Evolutionary conservation across 2,888 invertebrate genomes (phyloP).

Genomic region (Eilema sororculum): DNA sequence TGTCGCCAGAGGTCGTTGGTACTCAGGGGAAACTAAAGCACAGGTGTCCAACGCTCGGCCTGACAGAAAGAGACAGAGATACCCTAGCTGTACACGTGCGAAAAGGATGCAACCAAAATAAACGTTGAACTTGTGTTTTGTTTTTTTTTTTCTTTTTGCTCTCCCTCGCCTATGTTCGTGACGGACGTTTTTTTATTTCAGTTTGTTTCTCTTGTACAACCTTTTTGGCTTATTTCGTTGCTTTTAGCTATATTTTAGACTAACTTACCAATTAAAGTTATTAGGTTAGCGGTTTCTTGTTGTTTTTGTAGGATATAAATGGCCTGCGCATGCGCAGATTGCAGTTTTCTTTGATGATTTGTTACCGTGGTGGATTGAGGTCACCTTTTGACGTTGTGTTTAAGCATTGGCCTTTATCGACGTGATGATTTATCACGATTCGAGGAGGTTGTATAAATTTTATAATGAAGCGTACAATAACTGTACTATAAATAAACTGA

Average conservation of each 20-base stretch:
- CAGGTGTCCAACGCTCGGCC: slow-evolving; percentile 86
- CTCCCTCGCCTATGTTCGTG: slow-evolving; percentile 87
- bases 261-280: slow-evolving; percentile 70
- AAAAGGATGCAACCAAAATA: slow-evolving; percentile 84
- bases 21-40: slow-evolving; percentile 87
- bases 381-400: slow-evolving; percentile 30
- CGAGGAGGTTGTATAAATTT: slow-evolving; percentile 19
- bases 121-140: slow-evolving; percentile 85
- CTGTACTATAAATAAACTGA: slow-evolving; percentile 13
- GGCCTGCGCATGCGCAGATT: slow-evolving; percentile 46
- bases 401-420: slow-evolving; percentile 24
- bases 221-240: slow-evolving; percentile 84
- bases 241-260: slow-evolving; percentile 84
- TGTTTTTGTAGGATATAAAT: slow-evolving; percentile 43
- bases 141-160: slow-evolving; percentile 80
- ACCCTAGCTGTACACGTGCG: slow-evolving; percentile 57
- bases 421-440: slow-evolving; percentile 26
- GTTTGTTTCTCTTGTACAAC: slow-evolving; percentile 78
- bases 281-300: slow-evolving; percentile 61
- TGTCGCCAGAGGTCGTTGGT: slow-evolving; percentile 84
- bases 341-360: slow-evolving; percentile 26
- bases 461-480: slow-evolving; percentile 15
- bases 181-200: slow-evolving; percentile 78
- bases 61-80: slow-evolving; percentile 68
- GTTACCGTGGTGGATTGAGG: slow-evolving; percentile 24